Evolutionary conservation across 2,113 vertebrate species (phyloP).

Genomic region (Chamaea fasciata): DNA sequence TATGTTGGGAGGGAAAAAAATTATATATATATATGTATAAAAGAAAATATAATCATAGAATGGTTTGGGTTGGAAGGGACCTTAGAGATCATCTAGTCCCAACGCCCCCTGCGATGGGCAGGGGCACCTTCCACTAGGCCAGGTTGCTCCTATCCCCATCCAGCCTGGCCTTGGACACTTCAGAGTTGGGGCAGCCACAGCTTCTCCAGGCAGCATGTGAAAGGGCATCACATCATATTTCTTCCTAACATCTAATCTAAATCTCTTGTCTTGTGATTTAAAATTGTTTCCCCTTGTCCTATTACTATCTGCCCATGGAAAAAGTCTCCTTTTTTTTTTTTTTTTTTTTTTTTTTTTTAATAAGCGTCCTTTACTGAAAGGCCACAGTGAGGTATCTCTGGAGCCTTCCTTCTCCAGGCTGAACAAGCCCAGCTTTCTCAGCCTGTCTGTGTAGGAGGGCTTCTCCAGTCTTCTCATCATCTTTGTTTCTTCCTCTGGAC

Average conservation of each 20-base stretch:
- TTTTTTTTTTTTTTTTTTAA: not conserved
- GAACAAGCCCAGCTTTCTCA: not conserved
- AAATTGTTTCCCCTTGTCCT: not conserved
- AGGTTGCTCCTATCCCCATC: not conserved
- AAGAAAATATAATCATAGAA: not conserved
- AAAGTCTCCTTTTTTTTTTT: not conserved
- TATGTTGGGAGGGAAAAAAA: not conserved
- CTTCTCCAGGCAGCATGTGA: not conserved
- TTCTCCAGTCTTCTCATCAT: not conserved
- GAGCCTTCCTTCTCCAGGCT: not conserved
- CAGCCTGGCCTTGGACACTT: not conserved
- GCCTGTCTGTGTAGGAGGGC: not conserved
- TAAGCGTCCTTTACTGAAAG: not conserved
- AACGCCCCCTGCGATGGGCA: not conserved
- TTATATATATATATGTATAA: not conserved
- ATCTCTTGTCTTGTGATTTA: not conserved
- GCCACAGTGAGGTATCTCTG: not conserved
- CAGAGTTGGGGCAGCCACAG: not conserved
- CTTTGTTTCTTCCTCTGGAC: not conserved
- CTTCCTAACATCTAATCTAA: not conserved
- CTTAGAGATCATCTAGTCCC: not conserved
- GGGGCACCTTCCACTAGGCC: not conserved
- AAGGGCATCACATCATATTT: not conserved
- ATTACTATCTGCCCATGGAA: not conserved
- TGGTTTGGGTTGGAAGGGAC: not conserved